phyloP scores from a whole-genome alignment of 2,113 vertebrate species.

The Aegotheles bennettii region DNA sequence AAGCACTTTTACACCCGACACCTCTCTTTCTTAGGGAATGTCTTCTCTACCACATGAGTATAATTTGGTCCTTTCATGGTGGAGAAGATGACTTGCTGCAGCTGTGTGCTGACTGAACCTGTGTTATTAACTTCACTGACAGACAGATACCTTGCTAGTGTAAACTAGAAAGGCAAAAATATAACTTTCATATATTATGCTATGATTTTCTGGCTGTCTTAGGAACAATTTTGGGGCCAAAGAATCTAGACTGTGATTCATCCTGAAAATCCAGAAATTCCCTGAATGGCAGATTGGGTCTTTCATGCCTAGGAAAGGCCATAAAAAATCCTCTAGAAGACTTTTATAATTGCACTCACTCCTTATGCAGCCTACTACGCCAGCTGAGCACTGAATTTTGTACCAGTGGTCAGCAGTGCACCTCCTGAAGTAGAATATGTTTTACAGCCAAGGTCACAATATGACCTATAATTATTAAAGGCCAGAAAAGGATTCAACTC shows the following conservation, averaged over 20 bases:
- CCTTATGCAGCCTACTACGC: neutral
- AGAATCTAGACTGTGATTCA: neutral
- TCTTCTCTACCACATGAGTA: neutral
- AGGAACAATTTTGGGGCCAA: neutral
- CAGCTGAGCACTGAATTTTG: neutral
- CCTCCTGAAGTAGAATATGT: neutral
- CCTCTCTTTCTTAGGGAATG: neutral
- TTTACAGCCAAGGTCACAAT: neutral
- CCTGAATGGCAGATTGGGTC: neutral
- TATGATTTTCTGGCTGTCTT: neutral
- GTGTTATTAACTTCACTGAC: neutral
- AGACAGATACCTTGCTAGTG: neutral
- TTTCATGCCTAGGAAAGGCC: neutral
- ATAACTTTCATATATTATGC: neutral
- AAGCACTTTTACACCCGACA: neutral
- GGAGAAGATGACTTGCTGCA: neutral
- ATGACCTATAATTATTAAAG: conserved; percentile 9
- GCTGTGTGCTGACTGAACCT: neutral
- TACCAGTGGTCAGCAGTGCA: neutral
- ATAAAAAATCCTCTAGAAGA: neutral
- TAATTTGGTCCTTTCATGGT: neutral
- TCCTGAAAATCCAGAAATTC: neutral
- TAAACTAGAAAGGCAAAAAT: neutral
- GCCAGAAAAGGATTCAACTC: neutral
- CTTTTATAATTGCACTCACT: neutral